Evolutionary conservation across 1,140 invertebrate species (phyloP).

Genomic region (Drosophila subpulchrella): DNA sequence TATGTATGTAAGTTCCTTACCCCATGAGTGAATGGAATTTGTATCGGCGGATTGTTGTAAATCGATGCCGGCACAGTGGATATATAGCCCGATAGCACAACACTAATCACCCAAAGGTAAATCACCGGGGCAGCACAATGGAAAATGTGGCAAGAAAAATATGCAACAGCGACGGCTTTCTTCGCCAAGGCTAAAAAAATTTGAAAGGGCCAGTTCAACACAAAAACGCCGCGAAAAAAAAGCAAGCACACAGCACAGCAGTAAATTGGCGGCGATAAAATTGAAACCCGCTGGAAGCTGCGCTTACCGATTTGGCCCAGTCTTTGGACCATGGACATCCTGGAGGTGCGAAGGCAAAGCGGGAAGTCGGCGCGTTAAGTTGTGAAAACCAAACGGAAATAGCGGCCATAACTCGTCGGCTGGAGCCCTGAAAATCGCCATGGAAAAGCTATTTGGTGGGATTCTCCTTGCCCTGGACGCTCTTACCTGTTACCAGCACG

Average conservation of each 20-base stretch:
- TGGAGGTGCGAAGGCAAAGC: conserved; percentile 11
- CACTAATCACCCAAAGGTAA: conserved; percentile 49
- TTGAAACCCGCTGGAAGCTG: conserved; percentile 57
- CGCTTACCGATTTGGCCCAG: conserved; percentile 21
- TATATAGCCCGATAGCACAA: conserved; percentile 20
- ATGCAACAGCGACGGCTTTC: conserved; percentile 24
- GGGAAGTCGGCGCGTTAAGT: conserved; percentile 48
- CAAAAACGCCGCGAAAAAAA: not conserved
- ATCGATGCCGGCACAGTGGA: not conserved
- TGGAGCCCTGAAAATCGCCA: conserved; percentile 39
- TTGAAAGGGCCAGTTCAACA: not conserved
- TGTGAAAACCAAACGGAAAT: conserved; percentile 58
- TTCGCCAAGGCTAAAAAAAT: conserved; percentile 8
- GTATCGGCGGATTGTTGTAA: not conserved
- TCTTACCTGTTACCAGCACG: conserved; percentile 4
- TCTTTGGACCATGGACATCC: conserved; percentile 1
- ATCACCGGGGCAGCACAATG: conserved; percentile 42
- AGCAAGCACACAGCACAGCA: conserved; percentile 19
- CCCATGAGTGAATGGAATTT: not conserved
- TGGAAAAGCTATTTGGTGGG: conserved; percentile 24
- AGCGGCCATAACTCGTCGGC: conserved; percentile 44
- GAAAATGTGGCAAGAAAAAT: conserved; percentile 25
- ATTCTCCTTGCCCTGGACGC: not conserved
- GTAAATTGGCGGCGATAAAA: conserved; percentile 66
- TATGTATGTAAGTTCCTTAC: not conserved